A percentile compares a stretch with the other conserved stretches of the same genome.
Evolutionary conservation across 2,888 invertebrate species (phyloP).

Genomic region (Antheraea yamamai): DNA sequence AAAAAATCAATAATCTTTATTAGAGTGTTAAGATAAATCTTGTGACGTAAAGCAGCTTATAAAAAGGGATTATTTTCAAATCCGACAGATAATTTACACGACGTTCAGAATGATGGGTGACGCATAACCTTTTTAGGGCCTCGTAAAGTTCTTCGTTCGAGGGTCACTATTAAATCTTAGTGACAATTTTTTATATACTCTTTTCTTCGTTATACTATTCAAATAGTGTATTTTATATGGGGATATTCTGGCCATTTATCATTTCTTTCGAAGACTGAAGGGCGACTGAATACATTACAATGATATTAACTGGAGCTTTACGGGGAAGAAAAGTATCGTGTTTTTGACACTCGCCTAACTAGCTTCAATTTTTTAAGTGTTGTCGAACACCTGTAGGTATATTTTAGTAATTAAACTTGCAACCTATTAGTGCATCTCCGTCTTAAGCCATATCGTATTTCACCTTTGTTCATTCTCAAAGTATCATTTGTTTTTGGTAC

Average conservation of each 20-base stretch:
- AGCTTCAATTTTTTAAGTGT: too few relatives aligned
- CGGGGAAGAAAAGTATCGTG: too few relatives aligned
- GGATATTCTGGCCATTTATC: background rate
- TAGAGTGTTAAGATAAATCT: conserved; percentile 10
- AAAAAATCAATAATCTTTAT: background rate
- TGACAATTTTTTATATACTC: background rate
- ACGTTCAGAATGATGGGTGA: conserved; percentile 28
- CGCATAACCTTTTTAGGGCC: conserved; percentile 12
- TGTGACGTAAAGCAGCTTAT: conserved; percentile 21
- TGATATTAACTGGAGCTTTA: too few relatives aligned
- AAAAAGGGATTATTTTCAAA: conserved; percentile 31
- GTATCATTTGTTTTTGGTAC: too few relatives aligned
- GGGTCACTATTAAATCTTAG: conserved; percentile 6
- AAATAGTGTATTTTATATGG: background rate
- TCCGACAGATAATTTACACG: conserved; percentile 38
- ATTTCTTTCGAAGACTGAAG: too few relatives aligned
- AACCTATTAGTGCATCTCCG: too few relatives aligned
- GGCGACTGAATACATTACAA: too few relatives aligned
- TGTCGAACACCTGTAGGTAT: too few relatives aligned
- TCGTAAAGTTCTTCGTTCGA: conserved; percentile 6
- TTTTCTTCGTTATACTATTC: background rate
- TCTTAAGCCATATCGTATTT: too few relatives aligned
- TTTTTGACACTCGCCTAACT: too few relatives aligned
- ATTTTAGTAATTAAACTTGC: too few relatives aligned
- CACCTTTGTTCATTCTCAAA: too few relatives aligned